phyloP scores from a whole-genome alignment of 2,888 invertebrate genomes.

The Resseliella maxima region DNA sequence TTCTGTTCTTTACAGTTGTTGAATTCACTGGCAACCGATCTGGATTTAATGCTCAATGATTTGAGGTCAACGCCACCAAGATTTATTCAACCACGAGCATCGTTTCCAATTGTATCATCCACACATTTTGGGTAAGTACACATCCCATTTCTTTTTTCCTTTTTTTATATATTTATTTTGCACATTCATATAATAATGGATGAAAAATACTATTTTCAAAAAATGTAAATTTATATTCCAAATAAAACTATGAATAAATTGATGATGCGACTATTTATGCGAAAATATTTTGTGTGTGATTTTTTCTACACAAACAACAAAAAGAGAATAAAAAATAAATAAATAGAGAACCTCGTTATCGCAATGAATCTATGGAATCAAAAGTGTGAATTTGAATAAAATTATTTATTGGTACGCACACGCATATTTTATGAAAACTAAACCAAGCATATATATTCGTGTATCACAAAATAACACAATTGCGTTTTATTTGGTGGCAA shows the following conservation, averaged over 20 bases:
- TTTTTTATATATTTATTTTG: too few species aligned
- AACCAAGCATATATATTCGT: neutral
- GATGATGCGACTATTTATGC: neutral
- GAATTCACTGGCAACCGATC: slow-evolving; percentile 83
- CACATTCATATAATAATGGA: neutral
- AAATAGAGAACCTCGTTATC: too few species aligned
- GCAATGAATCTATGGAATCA: neutral
- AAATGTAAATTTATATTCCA: slow-evolving; percentile 1
- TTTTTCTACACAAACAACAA: neutral
- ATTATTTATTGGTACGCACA: slow-evolving; percentile 33
- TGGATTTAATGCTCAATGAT: slow-evolving; percentile 88
- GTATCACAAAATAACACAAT: slow-evolving; percentile 14
- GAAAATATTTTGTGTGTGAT: neutral
- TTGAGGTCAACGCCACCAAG: slow-evolving; percentile 75
- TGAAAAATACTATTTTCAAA: neutral
- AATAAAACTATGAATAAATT: slow-evolving; percentile 7
- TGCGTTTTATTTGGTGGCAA: neutral
- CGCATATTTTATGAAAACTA: neutral
- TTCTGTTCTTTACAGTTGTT: slow-evolving; percentile 74
- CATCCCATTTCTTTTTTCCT: neutral
- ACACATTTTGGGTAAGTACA: slow-evolving; percentile 57
- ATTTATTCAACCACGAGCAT: slow-evolving; percentile 59
- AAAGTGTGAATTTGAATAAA: slow-evolving; percentile 33
- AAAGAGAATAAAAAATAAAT: neutral
- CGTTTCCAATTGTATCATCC: slow-evolving; percentile 57